Base-by-base conservation (phyloP, 2,113 vertebrate species). In the Rhegmatorhina hoffmannsi region DNA sequence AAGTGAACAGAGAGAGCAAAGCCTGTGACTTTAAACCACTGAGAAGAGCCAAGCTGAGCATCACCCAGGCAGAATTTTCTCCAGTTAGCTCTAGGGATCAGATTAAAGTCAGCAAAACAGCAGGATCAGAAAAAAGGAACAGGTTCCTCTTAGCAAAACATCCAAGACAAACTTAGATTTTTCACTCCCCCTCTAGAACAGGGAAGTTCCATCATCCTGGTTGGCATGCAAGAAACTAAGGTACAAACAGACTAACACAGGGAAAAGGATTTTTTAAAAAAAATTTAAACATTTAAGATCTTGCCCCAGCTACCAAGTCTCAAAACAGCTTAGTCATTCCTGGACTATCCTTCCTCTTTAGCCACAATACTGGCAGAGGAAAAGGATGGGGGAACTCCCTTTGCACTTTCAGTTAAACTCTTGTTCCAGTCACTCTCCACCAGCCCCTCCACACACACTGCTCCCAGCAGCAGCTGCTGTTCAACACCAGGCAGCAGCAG, bases 1-100 rank as follows among this genome's bases (percentile, higher is more conserved):
- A 83, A 89, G 49, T 4, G 84, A 97, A 93, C 66, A 89, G 62
- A 70, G 49, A 70, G 49, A 68, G 86, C 34, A 73, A 87, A 87
- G 59, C 15, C 29, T 59, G 76, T 50, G 44, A 78, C 52, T 92
- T 90, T 16, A 90, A 84, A 73, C 29, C 25, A 50, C 52, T 72
- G 33, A 16, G 31, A 92, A 76, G 21, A 89, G 64, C 28, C 76
- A 84, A 93, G 63, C 64, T 18, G 86, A 91, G 68, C 68, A 86
- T 36, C 23, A 56, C 28, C n/a, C 44, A 60, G 21, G 68, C 87
- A 88, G 68, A 76, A 55, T 14, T 68, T 87, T 84, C 53, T 47
- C 77, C 73, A 92, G 47, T 23, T 43, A 69, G 59, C 63, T n/a
- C 7, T 13, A 84, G 72, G 46, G 26, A 83, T 36, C 66, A 80